These are phyloP conservation scores for Dinomys branickii DNA, from an alignment of 2,113 vertebrate genomes.

Conservation along the genomic window DNA sequence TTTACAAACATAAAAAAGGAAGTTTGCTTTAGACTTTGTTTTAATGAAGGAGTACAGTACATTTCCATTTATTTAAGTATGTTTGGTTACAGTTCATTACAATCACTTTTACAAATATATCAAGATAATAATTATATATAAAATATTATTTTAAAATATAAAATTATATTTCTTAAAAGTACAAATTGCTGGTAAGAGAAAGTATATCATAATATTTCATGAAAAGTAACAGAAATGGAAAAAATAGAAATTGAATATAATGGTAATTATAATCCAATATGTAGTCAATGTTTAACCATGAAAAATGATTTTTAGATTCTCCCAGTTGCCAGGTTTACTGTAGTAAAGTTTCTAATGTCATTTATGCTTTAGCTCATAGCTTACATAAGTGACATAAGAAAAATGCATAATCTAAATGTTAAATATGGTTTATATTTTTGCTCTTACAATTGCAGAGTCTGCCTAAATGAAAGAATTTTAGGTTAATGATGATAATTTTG, in stretches of 20 bases:
- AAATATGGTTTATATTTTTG: conserved; percentile 47
- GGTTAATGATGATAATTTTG: conserved; percentile 67
- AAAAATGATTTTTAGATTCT: conserved; percentile 25
- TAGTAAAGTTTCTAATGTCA: background rate
- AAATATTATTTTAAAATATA: background rate
- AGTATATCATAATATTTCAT: background rate
- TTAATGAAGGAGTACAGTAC: background rate
- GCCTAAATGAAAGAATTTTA: conserved; percentile 80
- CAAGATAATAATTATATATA: background rate
- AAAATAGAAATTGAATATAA: background rate
- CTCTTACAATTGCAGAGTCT: background rate
- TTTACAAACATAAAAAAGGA: background rate
- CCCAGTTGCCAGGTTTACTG: background rate
- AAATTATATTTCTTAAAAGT: background rate
- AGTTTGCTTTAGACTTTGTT: background rate
- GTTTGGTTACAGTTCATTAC: background rate
- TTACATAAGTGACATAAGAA: conserved; percentile 26
- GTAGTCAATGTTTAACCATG: background rate
- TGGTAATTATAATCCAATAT: background rate
- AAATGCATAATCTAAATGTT: background rate
- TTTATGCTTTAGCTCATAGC: conserved; percentile 51
- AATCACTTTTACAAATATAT: background rate
- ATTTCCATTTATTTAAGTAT: background rate
- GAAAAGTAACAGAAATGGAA: background rate
- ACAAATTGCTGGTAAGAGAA: background rate